phyloP scores from a whole-genome alignment of 2,797 vertebrate species.

The Acipenser transmontanus region DNA sequence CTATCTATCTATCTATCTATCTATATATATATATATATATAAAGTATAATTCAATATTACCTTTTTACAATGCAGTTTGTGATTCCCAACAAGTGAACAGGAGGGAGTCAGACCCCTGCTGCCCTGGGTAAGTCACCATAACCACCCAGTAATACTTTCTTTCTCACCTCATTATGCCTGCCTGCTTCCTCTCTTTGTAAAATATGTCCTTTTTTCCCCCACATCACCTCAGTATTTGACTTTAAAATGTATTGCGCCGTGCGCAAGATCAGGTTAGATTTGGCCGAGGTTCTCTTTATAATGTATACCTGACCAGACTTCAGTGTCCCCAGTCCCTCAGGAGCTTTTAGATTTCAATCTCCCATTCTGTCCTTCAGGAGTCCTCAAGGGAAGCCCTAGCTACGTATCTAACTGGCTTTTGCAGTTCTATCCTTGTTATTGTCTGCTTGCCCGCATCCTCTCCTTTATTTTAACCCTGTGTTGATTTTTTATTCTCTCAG shows the following conservation, averaged over 20 bases:
- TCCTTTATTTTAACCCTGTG: too few species aligned
- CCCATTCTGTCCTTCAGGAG: not conserved
- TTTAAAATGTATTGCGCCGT: slow-evolving; percentile 1
- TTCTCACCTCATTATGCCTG: slow-evolving; percentile 11
- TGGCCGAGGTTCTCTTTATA: not conserved
- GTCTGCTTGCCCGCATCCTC: too few species aligned
- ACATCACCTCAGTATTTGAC: slow-evolving; percentile 2
- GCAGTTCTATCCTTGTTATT: too few species aligned
- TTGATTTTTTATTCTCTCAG: too few species aligned
- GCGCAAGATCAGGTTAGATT: not conserved
- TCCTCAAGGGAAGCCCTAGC: not conserved
- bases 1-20: too few species aligned
- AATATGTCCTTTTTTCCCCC: not conserved
- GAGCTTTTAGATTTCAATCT: not conserved
- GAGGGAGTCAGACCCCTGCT: not conserved
- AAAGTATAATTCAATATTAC: not conserved
- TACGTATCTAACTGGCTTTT: too few species aligned
- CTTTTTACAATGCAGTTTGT: slow-evolving; percentile 2
- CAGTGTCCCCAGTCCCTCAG: not conserved
- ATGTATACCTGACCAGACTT: not conserved
- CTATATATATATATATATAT: too few species aligned
- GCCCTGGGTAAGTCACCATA: slow-evolving; percentile 5
- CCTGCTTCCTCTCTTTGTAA: not conserved
- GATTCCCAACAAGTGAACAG: not conserved
- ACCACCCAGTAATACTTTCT: not conserved